Evolutionary conservation across 2,797 vertebrate genomes (phyloP).

Genomic region (Trematomus bernacchii): DNA sequence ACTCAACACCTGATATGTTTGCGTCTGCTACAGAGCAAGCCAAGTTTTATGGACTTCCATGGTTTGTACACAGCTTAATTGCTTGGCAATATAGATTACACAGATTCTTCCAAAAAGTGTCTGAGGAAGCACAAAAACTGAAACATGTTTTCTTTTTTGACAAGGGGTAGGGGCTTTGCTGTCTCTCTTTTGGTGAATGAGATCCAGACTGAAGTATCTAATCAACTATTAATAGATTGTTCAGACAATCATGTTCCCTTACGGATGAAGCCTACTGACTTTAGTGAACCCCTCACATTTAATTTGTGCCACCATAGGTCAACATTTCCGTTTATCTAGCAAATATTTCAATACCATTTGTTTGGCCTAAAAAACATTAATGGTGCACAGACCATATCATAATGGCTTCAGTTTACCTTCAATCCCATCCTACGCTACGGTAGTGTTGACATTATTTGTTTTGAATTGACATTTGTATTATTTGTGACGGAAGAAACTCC

Average conservation of each 20-base stretch:
- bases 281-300: not conserved
- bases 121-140: slow-evolving; percentile 11
- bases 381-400: not conserved
- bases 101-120: slow-evolving; percentile 5
- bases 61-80: slow-evolving; percentile 38
- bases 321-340: slow-evolving; percentile 1
- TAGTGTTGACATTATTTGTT: not conserved
- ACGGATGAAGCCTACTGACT: not conserved
- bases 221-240: not conserved
- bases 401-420: not conserved
- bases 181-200: not conserved
- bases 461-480: not conserved
- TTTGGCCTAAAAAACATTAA: not conserved
- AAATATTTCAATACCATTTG: not conserved
- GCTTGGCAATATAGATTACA: slow-evolving; percentile 28
- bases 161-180: not conserved
- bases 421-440: not conserved
- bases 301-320: not conserved
- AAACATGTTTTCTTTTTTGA: slow-evolving; percentile 15
- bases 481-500: not conserved
- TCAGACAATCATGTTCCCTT: not conserved
- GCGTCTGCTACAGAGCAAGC: slow-evolving; percentile 15
- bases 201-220: not conserved
- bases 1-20: slow-evolving; percentile 49
- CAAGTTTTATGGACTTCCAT: slow-evolving; percentile 40